Evolutionary conservation across 2,888 invertebrate genomes (phyloP), one percentile per base, ranked within the genome.

Genomic region (Herminia tarsipennalis): DNA sequence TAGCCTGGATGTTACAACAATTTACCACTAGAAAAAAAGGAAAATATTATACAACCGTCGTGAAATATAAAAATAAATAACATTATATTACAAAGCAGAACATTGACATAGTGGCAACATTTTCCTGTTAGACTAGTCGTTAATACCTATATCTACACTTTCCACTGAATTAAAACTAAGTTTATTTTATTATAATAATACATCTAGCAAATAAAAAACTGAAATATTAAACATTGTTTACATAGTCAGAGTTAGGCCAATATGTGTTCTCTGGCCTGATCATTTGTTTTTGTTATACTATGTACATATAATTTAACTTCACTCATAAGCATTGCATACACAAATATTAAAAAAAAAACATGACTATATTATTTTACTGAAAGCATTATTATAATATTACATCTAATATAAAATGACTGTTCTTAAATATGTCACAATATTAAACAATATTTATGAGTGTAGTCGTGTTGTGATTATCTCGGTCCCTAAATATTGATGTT

Each of bases 51-150:
- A 87, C 83, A 85, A 85, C 81, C 81, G 71, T 63, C 51, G 53
- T 83, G 78, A 80, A 81, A 83, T 82, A 83, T 83, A 86, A 83
- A 84, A 88, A 88, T 88, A 88, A 87, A 87, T 88, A 88, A 86
- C 87, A 78, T 70, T 87, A 88, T 87, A 81, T 79, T 88, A 89
- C 86, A 89, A 88, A 88, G 87, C 86, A 83, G 84, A 86, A 88
- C 81, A 86, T 86, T 81, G 87, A 86, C 84, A 74, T 71, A 83
- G 88, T 86, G 88, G 88, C 89, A 88, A 88, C 86, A 86, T 83
- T 84, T 88, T 85, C 81, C 81, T 82, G 86, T 86, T 81, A 85
- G 90, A 90, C 90, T 90, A 90, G 90, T 83, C 75, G 76, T 85
- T 86, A 83, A 81, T 84, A 86, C 84, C 82, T 83, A 83, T 86